phyloP scores from a whole-genome alignment of 1,140 invertebrate species.

The Drosophila ananassae region DNA sequence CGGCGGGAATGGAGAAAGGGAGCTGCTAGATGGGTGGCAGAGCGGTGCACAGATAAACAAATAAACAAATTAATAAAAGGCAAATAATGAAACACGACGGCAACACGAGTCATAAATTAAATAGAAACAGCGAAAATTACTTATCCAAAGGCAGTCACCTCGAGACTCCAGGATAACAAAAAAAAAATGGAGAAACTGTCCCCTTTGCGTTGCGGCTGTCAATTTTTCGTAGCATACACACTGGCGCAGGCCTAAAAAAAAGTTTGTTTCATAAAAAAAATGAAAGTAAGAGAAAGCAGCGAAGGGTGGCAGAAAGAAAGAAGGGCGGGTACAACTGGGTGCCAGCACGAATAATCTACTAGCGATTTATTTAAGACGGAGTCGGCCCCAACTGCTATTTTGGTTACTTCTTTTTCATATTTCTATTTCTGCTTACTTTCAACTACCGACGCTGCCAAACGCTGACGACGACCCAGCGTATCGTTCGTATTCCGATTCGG shows the following conservation, averaged over 20 bases:
- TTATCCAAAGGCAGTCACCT: constrained; percentile 56
- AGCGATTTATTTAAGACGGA: constrained; percentile 74
- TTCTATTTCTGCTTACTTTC: constrained; percentile 76
- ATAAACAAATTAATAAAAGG: constrained; percentile 82
- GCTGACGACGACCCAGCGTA: constrained; percentile 13
- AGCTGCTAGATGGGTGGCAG: constrained; percentile 19
- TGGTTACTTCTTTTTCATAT: constrained; percentile 80
- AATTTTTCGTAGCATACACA: constrained; percentile 81
- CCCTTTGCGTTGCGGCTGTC: constrained; percentile 66
- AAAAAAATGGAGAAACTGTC: constrained; percentile 52
- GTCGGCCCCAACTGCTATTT: constrained; percentile 64
- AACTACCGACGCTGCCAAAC: constrained; percentile 35
- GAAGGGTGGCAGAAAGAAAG: background rate
- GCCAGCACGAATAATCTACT: constrained; percentile 80
- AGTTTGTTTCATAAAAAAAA: constrained; percentile 21
- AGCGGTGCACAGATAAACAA: constrained; percentile 52
- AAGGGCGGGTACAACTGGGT: constrained; percentile 42
- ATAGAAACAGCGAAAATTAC: constrained; percentile 81
- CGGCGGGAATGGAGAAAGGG: constrained; percentile 38
- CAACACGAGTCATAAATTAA: constrained; percentile 80
- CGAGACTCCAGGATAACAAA: constrained; percentile 9
- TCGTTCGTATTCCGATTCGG: constrained; percentile 12
- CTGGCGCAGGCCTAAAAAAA: constrained; percentile 61
- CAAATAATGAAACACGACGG: constrained; percentile 70
- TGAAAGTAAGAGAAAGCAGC: constrained; percentile 24